Evolutionary conservation across 1,140 invertebrate genomes (phyloP).

Genomic region (Papilio machaon): DNA sequence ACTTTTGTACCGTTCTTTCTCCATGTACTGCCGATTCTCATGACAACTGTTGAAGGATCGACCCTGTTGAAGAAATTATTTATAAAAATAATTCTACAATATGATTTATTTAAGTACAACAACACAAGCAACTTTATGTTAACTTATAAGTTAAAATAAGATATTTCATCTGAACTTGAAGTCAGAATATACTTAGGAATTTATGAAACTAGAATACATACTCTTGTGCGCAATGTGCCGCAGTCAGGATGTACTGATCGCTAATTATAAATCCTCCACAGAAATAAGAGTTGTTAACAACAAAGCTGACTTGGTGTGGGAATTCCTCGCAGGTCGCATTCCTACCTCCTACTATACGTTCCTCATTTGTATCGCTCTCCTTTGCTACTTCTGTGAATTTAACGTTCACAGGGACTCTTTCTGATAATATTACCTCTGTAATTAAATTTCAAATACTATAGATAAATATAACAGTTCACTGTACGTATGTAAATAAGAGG

Average conservation of each 20-base stretch:
- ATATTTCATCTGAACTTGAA: no score
- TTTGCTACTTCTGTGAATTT: slow-evolving; percentile 32
- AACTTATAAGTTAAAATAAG: not conserved
- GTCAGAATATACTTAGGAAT: not conserved
- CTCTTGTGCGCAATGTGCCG: slow-evolving; percentile 85
- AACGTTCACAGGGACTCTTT: slow-evolving; percentile 43
- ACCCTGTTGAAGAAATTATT: slow-evolving; percentile 57
- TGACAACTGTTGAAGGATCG: slow-evolving; percentile 66
- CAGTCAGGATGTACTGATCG: slow-evolving; percentile 83
- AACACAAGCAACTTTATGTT: not conserved
- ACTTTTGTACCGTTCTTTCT: slow-evolving; percentile 71
- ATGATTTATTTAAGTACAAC: not conserved
- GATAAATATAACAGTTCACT: not conserved
- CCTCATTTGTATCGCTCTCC: slow-evolving; percentile 46
- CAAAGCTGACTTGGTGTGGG: slow-evolving; percentile 84
- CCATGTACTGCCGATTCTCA: slow-evolving; percentile 73
- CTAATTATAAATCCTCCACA: slow-evolving; percentile 86
- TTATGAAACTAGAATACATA: slow-evolving; percentile 51
- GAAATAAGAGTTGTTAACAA: slow-evolving; percentile 77
- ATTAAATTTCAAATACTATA: not conserved
- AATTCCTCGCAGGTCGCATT: slow-evolving; percentile 83
- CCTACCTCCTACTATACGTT: slow-evolving; percentile 85
- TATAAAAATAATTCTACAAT: not conserved
- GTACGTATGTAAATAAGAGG: no score
- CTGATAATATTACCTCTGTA: slow-evolving; percentile 54